Evolutionary conservation across 2,888 invertebrate genomes (phyloP), one percentile per base, ranked within the genome.

Genomic region (Machimus atricapillus): DNA sequence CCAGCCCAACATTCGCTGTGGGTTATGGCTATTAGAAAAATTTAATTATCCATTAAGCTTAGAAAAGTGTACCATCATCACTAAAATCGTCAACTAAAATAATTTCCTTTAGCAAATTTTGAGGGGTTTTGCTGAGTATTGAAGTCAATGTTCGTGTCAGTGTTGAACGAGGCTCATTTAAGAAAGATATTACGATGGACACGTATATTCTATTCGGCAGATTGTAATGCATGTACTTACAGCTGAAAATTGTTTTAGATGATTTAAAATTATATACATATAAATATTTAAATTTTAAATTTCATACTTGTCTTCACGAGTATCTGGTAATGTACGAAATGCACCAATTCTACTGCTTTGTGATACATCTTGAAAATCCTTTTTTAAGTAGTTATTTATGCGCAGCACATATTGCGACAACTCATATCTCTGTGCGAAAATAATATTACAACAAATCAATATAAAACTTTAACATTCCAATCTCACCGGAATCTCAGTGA

Each of bases 21-120:
- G 34, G 76, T 81, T 52, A 88, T 14, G 16, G 76, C 6, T n/a
- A 58, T 66, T 76, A 4, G 40, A 76, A 46, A 74, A 6, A 43
- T 73, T 27, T 8, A 16, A 81, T 12, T 46, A 40, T 43, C 43
- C 37, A 52, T 46, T 14, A 58, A 77, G 14, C 19, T 34, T 37
- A 19, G 12, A 37, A 78, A n/a, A 23, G 4, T 78, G 89, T 87
- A 92, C 92, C 90, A 89, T 91, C 91, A 9, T 89, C 89, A 87
- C 91, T 92, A 87, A 86, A 89, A 85, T 92, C 92, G 88, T 92
- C 92, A 86, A 92, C 90, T 86, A 92, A 66, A 78, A 92, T 90
- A 1, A 92, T 89, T 89, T 92, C 92, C 16, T 91, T 88, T 52
- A 92, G 88, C 87, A 91, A 90, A 9, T 89, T 87, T 3, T 56